phyloP scores from a whole-genome alignment of 2,888 invertebrate species.

The Cosmorhoe ocellata region DNA sequence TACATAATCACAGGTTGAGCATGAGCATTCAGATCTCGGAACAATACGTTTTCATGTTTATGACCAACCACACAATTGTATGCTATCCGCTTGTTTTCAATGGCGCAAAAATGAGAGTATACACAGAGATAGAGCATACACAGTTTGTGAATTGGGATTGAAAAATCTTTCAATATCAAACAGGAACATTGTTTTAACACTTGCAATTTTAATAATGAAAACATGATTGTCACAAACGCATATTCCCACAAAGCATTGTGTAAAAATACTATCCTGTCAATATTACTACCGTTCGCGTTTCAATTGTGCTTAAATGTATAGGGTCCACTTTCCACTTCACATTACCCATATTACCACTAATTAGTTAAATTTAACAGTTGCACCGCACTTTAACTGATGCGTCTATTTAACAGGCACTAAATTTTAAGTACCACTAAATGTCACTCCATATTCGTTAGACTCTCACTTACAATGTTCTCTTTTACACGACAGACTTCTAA shows the following conservation, averaged over 20 bases:
- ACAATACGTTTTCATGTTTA: slow-evolving; percentile 53
- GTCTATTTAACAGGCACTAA: slow-evolving; percentile 66
- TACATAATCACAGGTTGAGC: slow-evolving; percentile 48
- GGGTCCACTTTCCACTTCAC: slow-evolving; percentile 3
- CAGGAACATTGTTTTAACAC: no score
- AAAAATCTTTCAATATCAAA: no score
- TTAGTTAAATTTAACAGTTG: slow-evolving; percentile 70
- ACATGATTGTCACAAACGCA: neutral
- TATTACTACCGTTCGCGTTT: neutral
- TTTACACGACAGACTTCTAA: slow-evolving; percentile 52
- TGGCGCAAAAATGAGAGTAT: neutral
- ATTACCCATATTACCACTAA: slow-evolving; percentile 50
- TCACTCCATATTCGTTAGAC: slow-evolving; percentile 69
- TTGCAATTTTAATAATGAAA: no score
- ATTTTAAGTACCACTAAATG: slow-evolving; percentile 72
- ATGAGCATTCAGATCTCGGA: slow-evolving; percentile 45
- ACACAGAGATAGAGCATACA: no score
- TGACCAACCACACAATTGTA: slow-evolving; percentile 31
- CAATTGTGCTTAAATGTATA: slow-evolving; percentile 11
- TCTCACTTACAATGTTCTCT: slow-evolving; percentile 52
- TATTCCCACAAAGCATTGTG: neutral
- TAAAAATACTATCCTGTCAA: neutral
- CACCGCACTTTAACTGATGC: slow-evolving; percentile 66
- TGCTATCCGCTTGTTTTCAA: slow-evolving; percentile 17
- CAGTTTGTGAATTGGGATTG: no score